These are phyloP conservation scores for Dromococcyx pavoninus DNA, from an alignment of 2,797 vertebrate species.

Conservation along the genomic window DNA sequence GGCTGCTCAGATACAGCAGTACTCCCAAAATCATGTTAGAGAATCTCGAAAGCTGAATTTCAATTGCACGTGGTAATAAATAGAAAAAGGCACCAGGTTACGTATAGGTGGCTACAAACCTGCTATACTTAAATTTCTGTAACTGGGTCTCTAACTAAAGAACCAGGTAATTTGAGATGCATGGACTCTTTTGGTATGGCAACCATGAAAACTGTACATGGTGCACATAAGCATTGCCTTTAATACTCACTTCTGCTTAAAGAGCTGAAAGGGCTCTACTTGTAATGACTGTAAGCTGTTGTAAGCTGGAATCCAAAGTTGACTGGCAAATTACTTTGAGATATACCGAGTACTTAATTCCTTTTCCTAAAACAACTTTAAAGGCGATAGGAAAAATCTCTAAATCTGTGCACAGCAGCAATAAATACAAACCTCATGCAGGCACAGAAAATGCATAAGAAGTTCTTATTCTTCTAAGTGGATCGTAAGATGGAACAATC, in stretches of 20 bases:
- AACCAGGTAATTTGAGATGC: not conserved
- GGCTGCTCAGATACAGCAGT: not conserved
- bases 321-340: not conserved
- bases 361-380: not conserved
- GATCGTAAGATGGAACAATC: not conserved
- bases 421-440: not conserved
- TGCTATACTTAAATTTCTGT: not conserved
- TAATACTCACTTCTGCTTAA: not conserved
- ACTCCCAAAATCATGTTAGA: accelerated
- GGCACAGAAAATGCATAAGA: not conserved
- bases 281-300: not conserved
- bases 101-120: not conserved
- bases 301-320: not conserved
- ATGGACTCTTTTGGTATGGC: not conserved
- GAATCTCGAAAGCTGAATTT: not conserved
- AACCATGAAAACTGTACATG: not conserved
- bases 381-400: not conserved
- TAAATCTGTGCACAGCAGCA: not conserved
- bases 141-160: accelerated
- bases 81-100: not conserved
- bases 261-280: not conserved
- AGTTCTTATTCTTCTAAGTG: not conserved
- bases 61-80: not conserved
- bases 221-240: not conserved
- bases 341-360: not conserved